Evolutionary conservation across 1,140 invertebrate genomes (phyloP), one percentile per base, ranked within the genome.

Genomic region (Drosophila pallidifrons): DNA sequence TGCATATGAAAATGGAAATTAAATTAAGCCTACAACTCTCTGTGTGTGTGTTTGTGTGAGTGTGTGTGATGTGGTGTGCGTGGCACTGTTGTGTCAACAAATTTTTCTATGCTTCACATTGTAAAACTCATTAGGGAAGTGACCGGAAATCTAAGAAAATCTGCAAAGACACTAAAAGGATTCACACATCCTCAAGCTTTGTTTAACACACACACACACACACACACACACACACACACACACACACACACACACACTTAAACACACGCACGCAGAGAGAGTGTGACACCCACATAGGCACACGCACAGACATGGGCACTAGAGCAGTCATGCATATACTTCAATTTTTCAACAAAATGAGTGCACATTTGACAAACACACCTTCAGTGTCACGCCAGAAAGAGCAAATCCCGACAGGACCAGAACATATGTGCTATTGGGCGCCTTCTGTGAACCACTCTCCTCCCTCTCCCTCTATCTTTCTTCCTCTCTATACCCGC

Each of bases 51-150:
- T 80, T 2, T 61, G 45, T 49, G 15, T 49, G 0, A 35, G 13
- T 20, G 13, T 35, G 58, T 35, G 11, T 76, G 78, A 25, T 35
- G 59, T 61, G 59, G 45, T 47, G 45, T 65, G 68, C 65, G 55
- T 75, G 57, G 45, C 57, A 54, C 51, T 82, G 81, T 76, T 80
- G 79, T 67, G 81, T 87, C 75, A 86, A 86, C 79, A 88, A 72
- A 71, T 71, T 64, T 77, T 71, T 73, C 60, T 65, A 32, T 81
- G 70, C 69, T 77, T 70, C 59, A 74, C 80, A 88, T 77, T 88
- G 83, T 89, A 88, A 87, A 88, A 88, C 80, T 88, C 81, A 88
- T 88, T 88, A 88, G 83, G 88, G 83, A 88, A 88, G 77, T 88
- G 83, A 88, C 83, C 85, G 80, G 83, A 88, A 88, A 89, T 88